These are phyloP conservation scores for Phyllostomus discolor DNA, from an alignment of 2,113 vertebrate genomes.

Conservation along the genomic window DNA sequence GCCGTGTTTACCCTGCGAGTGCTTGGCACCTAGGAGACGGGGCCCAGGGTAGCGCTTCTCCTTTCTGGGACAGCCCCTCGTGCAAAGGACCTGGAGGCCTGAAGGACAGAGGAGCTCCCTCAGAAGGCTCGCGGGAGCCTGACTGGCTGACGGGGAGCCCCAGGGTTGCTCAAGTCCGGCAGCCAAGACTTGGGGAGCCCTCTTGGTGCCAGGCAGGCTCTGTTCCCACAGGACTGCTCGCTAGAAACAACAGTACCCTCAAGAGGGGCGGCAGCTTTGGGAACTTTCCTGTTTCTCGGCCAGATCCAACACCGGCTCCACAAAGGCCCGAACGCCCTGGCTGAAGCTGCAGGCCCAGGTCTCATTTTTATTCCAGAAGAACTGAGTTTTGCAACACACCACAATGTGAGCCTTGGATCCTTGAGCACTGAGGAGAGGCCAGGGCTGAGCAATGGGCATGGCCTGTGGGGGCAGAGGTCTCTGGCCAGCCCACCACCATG, in stretches of 20 bases:
- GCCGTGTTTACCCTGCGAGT: not conserved
- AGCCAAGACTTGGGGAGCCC: not conserved
- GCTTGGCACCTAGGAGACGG: not conserved
- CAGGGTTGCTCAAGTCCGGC: not conserved
- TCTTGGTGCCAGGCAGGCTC: not conserved
- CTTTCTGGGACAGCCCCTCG: not conserved
- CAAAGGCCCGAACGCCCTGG: not conserved
- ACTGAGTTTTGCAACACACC: not conserved
- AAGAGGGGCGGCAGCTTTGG: not conserved
- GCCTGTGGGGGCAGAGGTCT: not conserved
- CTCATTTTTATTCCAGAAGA: not conserved
- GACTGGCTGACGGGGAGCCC: not conserved
- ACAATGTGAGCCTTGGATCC: rapidly evolving
- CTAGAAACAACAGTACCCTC: not conserved
- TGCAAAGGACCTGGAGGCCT: rapidly evolving
- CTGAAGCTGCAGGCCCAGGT: not conserved
- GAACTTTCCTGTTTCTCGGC: not conserved
- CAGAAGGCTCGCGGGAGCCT: not conserved
- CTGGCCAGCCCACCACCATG: rapidly evolving
- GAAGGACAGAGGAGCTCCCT: not conserved
- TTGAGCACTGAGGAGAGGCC: not conserved
- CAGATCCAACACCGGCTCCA: not conserved
- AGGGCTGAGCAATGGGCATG: rapidly evolving
- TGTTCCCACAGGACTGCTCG: not conserved
- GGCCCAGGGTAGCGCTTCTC: not conserved